These are phyloP conservation scores for Apis mellifera DNA, from an alignment of 1,140 invertebrate genomes.

Conservation along the genomic window Amel_HAv3.1 CM009945.2:3507501-3508000, in stretches of 20 bases:
- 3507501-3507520: background rate
- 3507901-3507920: background rate
- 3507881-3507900: too few relatives aligned
- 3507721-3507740: background rate
- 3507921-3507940: background rate
- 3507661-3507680: too few relatives aligned
- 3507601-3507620: background rate
- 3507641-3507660: too few relatives aligned
- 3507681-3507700: background rate
- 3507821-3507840: background rate
- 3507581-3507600: background rate
- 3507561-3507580: too few relatives aligned
- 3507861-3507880: too few relatives aligned
- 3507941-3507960: too few relatives aligned
- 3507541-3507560: too few relatives aligned
- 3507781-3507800: background rate
- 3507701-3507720: fast-evolving
- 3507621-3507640: too few relatives aligned
- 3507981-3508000: background rate
- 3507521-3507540: background rate
- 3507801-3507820: background rate
- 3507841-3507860: background rate
- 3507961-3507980: too few relatives aligned
- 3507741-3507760: background rate
- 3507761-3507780: background rate